phyloP scores from a whole-genome alignment of 2,888 invertebrate genomes.

The Aethes cnicana region DNA sequence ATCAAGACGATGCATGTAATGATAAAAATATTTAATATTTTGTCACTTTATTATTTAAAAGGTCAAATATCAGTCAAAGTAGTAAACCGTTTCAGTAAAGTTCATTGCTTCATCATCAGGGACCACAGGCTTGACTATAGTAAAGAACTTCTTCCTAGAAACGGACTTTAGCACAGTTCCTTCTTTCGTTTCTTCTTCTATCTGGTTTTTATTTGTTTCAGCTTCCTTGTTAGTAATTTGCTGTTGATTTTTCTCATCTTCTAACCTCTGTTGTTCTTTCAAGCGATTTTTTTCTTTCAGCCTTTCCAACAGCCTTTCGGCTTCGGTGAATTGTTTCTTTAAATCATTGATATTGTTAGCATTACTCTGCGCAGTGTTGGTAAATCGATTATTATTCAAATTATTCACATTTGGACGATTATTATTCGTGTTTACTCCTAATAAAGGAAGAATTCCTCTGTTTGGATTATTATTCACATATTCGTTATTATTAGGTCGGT shows the following conservation, averaged over 20 bases:
- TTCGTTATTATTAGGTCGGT: constrained; percentile 1
- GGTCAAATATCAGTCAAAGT: constrained; percentile 33
- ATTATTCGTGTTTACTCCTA: constrained; percentile 8
- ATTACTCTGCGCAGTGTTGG: constrained; percentile 8
- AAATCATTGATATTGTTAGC: constrained; percentile 7
- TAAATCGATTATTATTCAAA: not conserved
- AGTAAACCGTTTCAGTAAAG: constrained; percentile 42
- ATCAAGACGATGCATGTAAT: too few species aligned
- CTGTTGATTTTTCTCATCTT: constrained; percentile 15
- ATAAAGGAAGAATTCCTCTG: constrained; percentile 12
- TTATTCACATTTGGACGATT: constrained; percentile 9
- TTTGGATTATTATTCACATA: constrained; percentile 1
- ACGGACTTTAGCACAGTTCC: constrained; percentile 29
- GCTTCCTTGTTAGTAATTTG: not conserved
- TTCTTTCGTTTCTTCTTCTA: constrained; percentile 1
- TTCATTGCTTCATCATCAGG: constrained; percentile 42
- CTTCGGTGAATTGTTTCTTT: constrained; percentile 20
- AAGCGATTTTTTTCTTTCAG: constrained; percentile 43
- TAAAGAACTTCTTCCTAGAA: constrained; percentile 41
- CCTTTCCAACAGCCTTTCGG: constrained; percentile 37
- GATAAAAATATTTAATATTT: constrained; percentile 17
- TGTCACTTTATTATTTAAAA: constrained; percentile 20
- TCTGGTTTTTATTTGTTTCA: constrained; percentile 1
- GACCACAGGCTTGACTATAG: constrained; percentile 46
- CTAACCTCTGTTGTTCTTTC: constrained; percentile 39